Percentiles rank a stretch among this genome's conserved stretches.
Conservation (phyloP, 2,113 vertebrate species). For the Panurus biarmicus region DNA sequence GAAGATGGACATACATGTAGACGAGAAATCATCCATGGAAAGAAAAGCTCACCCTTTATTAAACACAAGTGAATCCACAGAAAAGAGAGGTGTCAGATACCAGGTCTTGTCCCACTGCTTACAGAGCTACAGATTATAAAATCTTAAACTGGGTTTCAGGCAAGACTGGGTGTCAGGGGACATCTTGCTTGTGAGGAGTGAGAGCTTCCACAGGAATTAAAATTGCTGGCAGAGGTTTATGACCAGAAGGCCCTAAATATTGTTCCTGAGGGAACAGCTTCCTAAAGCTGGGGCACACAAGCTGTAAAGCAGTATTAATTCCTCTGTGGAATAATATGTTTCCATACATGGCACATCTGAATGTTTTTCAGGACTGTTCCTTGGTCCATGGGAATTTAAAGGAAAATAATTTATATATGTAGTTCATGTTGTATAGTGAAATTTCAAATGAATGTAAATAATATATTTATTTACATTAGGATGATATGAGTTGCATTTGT, state of each 20-base stretch:
- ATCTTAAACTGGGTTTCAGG: neutral
- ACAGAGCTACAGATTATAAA: neutral
- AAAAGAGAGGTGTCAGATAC: neutral
- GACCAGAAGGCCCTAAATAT: neutral
- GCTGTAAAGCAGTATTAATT: neutral
- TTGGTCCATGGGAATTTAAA: neutral
- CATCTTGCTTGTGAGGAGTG: neutral
- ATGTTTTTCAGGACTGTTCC: neutral
- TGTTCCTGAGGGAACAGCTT: neutral
- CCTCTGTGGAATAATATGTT: neutral
- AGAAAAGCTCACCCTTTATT: neutral
- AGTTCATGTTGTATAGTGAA: neutral
- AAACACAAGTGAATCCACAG: neutral
- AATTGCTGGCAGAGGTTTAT: neutral
- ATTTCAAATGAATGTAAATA: neutral
- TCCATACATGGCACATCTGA: rapidly evolving
- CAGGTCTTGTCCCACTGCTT: neutral
- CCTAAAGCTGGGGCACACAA: neutral
- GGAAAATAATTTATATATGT: neutral
- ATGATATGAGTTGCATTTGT: neutral
- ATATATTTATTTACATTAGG: neutral
- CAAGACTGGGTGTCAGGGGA: neutral
- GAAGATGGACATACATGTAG: neutral
- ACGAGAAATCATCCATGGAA: neutral
- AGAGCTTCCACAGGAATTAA: neutral